Percentiles rank a stretch among this genome's conserved stretches.
Evolutionary conservation across 1,140 invertebrate species (phyloP).

Genomic region (Rhynchophorus ferrugineus): DNA sequence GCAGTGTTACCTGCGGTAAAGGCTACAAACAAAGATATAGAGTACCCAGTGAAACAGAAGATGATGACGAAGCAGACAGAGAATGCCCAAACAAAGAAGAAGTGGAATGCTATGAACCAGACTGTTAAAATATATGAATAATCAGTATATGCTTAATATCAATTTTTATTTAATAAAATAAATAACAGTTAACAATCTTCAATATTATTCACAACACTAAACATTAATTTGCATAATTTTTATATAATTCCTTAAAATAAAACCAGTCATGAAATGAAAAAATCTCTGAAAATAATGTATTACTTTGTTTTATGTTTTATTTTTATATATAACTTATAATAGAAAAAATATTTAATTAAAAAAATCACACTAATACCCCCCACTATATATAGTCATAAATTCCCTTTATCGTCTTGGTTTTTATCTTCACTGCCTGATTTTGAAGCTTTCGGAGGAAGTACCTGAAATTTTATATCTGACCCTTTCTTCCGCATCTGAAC

Average conservation of each 20-base stretch:
- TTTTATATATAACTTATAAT: constrained; percentile 14
- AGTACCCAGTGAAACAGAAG: constrained; percentile 9
- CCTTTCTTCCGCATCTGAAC: constrained; percentile 53
- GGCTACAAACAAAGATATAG: constrained; percentile 60
- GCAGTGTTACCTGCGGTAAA: constrained; percentile 67
- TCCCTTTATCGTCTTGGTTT: neutral
- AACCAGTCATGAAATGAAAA: neutral
- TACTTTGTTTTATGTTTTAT: constrained; percentile 7
- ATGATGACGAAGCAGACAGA: constrained; percentile 31
- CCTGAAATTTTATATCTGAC: constrained; percentile 49
- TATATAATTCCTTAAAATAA: too few species aligned
- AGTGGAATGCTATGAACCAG: constrained; percentile 37
- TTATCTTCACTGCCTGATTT: neutral
- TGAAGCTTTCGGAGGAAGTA: constrained; percentile 42
- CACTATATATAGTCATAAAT: constrained; percentile 10
- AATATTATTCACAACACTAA: too few species aligned
- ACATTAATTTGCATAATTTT: too few species aligned
- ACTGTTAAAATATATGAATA: constrained; percentile 3
- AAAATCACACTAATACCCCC: constrained; percentile 5
- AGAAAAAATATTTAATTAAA: constrained; percentile 16
- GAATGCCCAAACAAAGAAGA: constrained; percentile 34
- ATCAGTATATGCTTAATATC: neutral
- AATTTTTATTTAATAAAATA: neutral
- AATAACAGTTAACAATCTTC: too few species aligned
- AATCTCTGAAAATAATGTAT: neutral